Conservation (phyloP, 2,888 invertebrate species). For the Cerceris rybyensis region DNA sequence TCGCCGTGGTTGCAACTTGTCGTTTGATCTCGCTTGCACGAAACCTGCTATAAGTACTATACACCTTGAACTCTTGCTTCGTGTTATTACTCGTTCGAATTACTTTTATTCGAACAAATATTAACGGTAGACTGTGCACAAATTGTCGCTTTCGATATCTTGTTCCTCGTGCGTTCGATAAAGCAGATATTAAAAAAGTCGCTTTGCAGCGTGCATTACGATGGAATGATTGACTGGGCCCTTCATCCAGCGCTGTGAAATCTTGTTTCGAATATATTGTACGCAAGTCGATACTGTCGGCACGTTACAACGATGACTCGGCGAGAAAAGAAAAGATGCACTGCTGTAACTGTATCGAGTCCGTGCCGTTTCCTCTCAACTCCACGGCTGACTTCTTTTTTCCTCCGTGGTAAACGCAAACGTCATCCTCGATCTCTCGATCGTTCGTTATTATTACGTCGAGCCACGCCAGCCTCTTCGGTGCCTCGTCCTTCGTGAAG, state of each 20-base stretch:
- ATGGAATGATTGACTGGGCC: constrained; percentile 2
- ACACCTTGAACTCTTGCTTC: no score
- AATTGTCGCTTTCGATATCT: constrained; percentile 1
- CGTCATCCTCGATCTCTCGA: constrained; percentile 56
- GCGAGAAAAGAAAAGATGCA: constrained; percentile 12
- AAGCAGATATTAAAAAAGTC: not conserved
- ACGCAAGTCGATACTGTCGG: constrained; percentile 35
- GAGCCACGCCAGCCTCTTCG: constrained; percentile 18
- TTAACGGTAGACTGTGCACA: not conserved
- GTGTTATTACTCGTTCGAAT: not conserved
- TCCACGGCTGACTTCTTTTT: constrained; percentile 18
- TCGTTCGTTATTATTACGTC: constrained; percentile 48
- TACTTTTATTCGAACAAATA: not conserved
- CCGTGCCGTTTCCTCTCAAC: constrained; percentile 31
- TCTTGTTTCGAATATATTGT: constrained; percentile 36
- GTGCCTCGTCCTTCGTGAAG: constrained; percentile 16
- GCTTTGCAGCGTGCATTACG: not conserved
- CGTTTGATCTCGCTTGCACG: not conserved
- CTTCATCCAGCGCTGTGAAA: constrained; percentile 13
- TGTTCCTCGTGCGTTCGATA: not conserved
- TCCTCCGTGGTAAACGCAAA: constrained; percentile 17
- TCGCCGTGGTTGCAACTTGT: constrained; percentile 8
- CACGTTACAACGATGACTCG: constrained; percentile 56
- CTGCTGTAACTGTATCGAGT: constrained; percentile 48
- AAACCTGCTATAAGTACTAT: not conserved